A percentile compares a stretch with the other conserved stretches of the same genome.
phyloP scores from a whole-genome alignment of 2,113 vertebrate species.

The Tachysurus fulvidraco region DNA sequence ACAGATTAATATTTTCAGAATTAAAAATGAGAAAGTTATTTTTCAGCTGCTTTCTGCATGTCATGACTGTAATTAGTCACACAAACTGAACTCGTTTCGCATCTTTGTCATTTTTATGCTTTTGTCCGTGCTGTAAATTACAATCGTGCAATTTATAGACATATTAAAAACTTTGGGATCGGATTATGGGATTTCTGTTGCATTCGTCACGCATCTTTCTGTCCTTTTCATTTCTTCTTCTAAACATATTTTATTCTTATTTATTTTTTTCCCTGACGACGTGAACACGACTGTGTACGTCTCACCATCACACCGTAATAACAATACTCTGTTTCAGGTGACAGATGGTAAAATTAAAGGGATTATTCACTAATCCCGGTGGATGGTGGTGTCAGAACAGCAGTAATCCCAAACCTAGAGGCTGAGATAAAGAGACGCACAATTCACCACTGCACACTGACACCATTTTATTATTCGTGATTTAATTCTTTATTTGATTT shows the following conservation, averaged over 20 bases:
- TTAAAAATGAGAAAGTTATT: neutral
- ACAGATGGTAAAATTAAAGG: conserved; percentile 27
- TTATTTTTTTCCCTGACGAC: neutral
- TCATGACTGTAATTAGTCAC: neutral
- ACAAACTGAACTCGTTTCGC: neutral
- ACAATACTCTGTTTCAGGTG: conserved; percentile 20
- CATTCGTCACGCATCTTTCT: neutral
- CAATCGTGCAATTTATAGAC: neutral
- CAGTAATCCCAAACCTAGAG: conserved; percentile 22
- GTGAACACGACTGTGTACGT: neutral
- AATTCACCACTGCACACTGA: neutral
- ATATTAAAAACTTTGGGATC: neutral
- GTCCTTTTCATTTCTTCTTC: neutral
- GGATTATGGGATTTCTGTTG: neutral
- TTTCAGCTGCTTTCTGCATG: neutral
- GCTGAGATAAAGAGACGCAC: conserved; percentile 11
- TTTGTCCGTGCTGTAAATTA: neutral
- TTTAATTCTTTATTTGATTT: neutral
- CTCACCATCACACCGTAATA: neutral
- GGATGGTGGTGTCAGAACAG: conserved; percentile 17
- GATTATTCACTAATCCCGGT: conserved; percentile 30
- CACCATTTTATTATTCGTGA: neutral
- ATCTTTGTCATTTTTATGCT: neutral
- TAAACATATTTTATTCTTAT: neutral
- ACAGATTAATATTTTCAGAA: neutral